Base-by-base conservation (phyloP, 2,888 invertebrate species). In the Apotomis turbidana region DNA sequence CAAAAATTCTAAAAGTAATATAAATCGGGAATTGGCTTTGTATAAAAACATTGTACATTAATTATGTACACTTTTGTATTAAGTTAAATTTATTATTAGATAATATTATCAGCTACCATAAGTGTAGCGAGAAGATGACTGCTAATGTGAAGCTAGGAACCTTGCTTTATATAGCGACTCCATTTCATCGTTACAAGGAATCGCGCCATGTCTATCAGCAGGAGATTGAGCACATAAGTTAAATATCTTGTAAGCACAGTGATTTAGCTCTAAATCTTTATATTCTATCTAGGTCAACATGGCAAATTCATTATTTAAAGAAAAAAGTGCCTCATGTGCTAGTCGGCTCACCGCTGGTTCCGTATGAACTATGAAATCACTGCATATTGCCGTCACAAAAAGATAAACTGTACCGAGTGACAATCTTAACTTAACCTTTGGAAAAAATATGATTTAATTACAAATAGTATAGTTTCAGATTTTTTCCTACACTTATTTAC, bases 141-240 rank as follows among this genome's bases (percentile, higher is more conserved):
- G 46, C 46, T 54, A 8, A 15, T 10, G 9, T 54, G 15, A 44
- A 46, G 15, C 62, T 36, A 46, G 10, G 46, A 46, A n/a, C 38
- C 36, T 10, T 12, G 58, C 59, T 54, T 72, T 72, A 72, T 72
- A 72, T 54, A 15, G 52, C 57, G 59, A 44, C n/a, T 54, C 15
- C 6, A 68, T 46, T 44, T 41, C 46, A 15, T 63, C 54, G 44
- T 58, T 62, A 61, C 55, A 52, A 64, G 69, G 38, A 76, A 73
- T 73, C 74, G 72, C 76, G 68, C 76, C 79, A 77, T 76, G 75
- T 75, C 76, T 71, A 74, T 74, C 86, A 86, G 87, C 87, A 78
- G 85, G 86, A 69, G 72, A 78, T 77, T 79, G 70, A 64, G 75
- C 71, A 73, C 75, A 70, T 82, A 83, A 87, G 86, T 85, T 82